Evolutionary conservation across 2,888 invertebrate genomes (phyloP).

Genomic region (Caenorhabditis japonica): DNA sequence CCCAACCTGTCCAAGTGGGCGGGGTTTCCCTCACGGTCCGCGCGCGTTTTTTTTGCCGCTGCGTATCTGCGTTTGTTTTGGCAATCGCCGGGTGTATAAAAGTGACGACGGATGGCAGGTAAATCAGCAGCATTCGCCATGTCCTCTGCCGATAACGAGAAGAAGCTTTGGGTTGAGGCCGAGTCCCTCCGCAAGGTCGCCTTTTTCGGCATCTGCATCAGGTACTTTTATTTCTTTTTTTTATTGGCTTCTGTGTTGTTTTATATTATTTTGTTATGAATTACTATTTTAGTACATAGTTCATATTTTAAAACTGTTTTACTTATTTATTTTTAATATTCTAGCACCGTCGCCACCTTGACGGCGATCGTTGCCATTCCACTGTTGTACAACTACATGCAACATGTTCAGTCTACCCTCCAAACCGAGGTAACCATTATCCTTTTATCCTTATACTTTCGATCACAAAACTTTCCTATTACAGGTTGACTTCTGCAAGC

Average conservation of each 20-base stretch:
- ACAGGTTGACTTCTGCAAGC: constrained; percentile 71
- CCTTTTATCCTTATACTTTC: neutral
- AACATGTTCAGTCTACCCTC: constrained; percentile 74
- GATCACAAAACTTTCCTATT: constrained; percentile 10
- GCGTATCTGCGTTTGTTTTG: constrained; percentile 47
- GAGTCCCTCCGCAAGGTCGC: constrained; percentile 68
- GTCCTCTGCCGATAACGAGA: constrained; percentile 62
- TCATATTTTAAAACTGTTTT: constrained; percentile 43
- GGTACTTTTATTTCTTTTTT: constrained; percentile 50
- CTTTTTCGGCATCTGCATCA: constrained; percentile 70
- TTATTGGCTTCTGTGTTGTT: neutral
- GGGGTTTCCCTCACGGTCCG: constrained; percentile 33
- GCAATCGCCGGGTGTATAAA: constrained; percentile 47
- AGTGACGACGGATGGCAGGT: constrained; percentile 45
- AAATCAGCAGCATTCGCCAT: constrained; percentile 54
- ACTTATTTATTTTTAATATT: too few relatives aligned
- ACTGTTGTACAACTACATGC: constrained; percentile 76
- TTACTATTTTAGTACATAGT: constrained; percentile 18
- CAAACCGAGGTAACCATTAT: constrained; percentile 66
- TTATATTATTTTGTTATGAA: neutral
- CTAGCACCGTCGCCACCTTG: constrained; percentile 73
- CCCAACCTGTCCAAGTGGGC: constrained; percentile 23
- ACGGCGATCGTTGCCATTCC: constrained; percentile 75
- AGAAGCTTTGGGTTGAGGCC: constrained; percentile 67
- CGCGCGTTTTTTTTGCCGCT: constrained; percentile 25